Conservation (phyloP, 2,113 vertebrate genomes). For the Macquaria australasica region DNA sequence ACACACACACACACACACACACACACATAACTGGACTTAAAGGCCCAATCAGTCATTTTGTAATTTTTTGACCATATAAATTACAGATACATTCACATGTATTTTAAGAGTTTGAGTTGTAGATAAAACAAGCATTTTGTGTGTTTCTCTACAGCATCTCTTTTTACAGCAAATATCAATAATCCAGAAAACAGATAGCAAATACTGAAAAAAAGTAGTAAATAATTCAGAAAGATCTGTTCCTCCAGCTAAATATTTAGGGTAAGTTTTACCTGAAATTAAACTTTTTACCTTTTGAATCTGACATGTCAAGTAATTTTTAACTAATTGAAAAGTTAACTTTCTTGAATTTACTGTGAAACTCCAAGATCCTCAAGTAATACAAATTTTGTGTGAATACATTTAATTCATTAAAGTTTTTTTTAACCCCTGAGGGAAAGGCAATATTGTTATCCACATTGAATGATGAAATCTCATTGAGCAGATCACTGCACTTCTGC, state of each 20-base stretch:
- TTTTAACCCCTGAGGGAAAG: neutral
- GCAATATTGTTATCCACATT: neutral
- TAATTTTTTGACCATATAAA: neutral
- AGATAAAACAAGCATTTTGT: neutral
- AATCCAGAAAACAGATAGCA: neutral
- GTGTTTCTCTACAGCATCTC: too few species aligned
- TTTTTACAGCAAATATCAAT: neutral
- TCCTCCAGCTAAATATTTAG: neutral
- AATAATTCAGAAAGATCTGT: neutral
- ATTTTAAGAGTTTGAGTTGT: neutral
- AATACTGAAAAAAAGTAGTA: neutral
- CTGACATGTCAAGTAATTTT: neutral
- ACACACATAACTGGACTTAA: neutral
- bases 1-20: constrained; percentile 22
- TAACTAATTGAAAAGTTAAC: neutral
- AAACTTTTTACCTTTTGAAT: neutral
- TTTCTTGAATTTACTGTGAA: neutral
- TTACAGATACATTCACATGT: neutral
- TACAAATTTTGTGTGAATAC: neutral
- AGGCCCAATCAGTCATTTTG: neutral
- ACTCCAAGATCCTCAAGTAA: neutral
- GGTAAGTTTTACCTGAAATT: neutral
- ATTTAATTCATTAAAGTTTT: neutral
- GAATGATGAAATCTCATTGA: neutral
- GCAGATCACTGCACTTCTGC: neutral